Percentiles rank a stretch among this genome's conserved stretches.
These are phyloP conservation scores for Ellobium chinense DNA, from an alignment of 2,888 invertebrate genomes.

Conservation along the genomic window DNA sequence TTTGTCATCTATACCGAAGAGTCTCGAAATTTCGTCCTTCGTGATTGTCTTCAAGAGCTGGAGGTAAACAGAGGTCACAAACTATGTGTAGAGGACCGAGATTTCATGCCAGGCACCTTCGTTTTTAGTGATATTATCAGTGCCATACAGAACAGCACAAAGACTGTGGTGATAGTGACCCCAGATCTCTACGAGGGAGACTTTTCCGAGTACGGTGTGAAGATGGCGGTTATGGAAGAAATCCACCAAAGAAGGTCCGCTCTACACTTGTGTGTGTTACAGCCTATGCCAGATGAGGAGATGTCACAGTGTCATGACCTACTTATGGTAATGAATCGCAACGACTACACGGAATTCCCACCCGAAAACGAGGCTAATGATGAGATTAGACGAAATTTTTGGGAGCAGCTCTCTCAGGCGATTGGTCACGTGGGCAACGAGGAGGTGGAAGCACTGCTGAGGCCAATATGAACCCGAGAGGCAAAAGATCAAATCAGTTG, in stretches of 20 bases:
- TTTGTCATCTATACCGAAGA: constrained; percentile 1
- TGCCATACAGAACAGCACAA: constrained; percentile 13
- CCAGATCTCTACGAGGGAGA: constrained; percentile 4
- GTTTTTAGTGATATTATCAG: not conserved
- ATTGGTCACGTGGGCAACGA: not conserved
- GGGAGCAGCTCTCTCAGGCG: not conserved
- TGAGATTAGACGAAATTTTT: not conserved
- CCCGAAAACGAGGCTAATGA: not conserved
- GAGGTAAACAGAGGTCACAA: constrained; percentile 5
- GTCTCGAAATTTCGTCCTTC: not conserved
- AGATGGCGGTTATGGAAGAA: constrained; percentile 38
- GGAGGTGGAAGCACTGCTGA: no score
- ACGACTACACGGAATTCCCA: constrained; percentile 11
- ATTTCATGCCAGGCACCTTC: constrained; percentile 24
- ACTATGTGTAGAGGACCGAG: constrained; percentile 14
- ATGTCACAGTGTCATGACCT: constrained; percentile 5
- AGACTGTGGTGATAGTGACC: constrained; percentile 19
- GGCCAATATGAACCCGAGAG: no score
- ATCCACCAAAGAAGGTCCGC: not conserved
- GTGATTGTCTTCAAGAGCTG: not conserved
- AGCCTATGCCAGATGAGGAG: not conserved
- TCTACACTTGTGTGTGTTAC: constrained; percentile 15
- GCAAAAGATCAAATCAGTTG: no score
- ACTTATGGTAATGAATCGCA: not conserved
- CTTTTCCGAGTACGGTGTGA: constrained; percentile 23